Base-by-base conservation (phyloP, 2,888 invertebrate genomes). In the Adelphocoris suturalis region DNA sequence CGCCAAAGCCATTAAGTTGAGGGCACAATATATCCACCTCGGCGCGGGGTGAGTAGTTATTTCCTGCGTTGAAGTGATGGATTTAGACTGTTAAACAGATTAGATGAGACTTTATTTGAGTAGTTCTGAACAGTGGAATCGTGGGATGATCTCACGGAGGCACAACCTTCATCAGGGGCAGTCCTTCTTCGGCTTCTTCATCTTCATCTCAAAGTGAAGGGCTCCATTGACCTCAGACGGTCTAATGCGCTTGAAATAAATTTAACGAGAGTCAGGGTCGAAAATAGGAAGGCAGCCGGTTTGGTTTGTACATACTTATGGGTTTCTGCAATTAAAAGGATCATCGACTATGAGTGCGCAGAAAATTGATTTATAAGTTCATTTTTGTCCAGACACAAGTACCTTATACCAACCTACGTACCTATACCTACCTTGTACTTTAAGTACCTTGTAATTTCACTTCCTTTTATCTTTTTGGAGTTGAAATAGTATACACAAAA, bases 221-320 rank as follows among this genome's bases (percentile, higher is more conserved):
- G 68, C 68, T 68, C 68, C 68, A 68, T 68, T 68, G 68, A 68
- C 68, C 68, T 68, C 68, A 68, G 23, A 68, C 68, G 23, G 23
- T 19, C 19, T 23, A 68, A 27, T 57, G 57, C 12, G 68, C 23
- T 68, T 19, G 68, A 68, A 12, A 19, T 23, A 27, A 68, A 68
- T 68, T 68, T 23, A 23, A 12, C 19, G 61, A 61, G 61, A 61
- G 23, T 12, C 68, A 68, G 68, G 68, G 68, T 68, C 68, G 37
- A 19, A 11, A 23, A 68, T 68, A 23, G 68, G 68, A 68, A 37
- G 37, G 37, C 7, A 37, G 37, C 37, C 37, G 3, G 37, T 7
- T 2, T 37, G 37, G n/a, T n/a, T 13, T 16, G 55, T 4, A 55
- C 55, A 4, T 16, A 13, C 16, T 16, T 7, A n/a, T 0, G 14